Conservation (phyloP, 2,797 vertebrate genomes). For the Sciurus carolinensis region DNA sequence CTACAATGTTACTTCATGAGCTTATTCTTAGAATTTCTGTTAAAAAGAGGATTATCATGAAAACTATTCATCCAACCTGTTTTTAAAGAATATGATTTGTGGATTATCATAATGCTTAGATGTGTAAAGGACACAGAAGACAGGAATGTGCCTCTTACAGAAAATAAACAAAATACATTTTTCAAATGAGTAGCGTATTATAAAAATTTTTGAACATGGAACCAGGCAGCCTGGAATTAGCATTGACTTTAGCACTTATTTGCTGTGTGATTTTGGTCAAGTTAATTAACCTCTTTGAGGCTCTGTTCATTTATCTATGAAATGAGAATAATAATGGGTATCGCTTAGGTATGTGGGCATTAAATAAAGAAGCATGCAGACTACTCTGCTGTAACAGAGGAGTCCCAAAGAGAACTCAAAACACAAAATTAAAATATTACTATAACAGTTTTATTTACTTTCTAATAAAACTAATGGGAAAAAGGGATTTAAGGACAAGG, state of each 20-base stretch:
- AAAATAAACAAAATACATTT: not conserved
- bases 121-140: not conserved
- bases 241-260: constrained; percentile 29
- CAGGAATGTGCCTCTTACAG: not conserved
- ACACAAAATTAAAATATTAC: constrained; percentile 51
- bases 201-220: not conserved
- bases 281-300: constrained; percentile 67
- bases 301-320: constrained; percentile 65
- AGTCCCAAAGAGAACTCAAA: constrained; percentile 13
- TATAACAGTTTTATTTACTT: not conserved
- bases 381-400: not conserved
- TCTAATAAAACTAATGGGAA: not conserved
- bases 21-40: not conserved
- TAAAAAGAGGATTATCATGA: not conserved
- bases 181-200: not conserved
- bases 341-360: not conserved
- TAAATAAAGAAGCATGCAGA: not conserved
- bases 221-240: not conserved
- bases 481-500: not conserved
- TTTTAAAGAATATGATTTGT: constrained; percentile 40
- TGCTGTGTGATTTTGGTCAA: constrained; percentile 67
- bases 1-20: not conserved
- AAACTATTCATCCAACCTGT: not conserved
- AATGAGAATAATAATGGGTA: constrained; percentile 57
- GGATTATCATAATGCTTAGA: not conserved